Conservation (phyloP, 2,888 invertebrate species). For the Chrysolina oricalcia region DNA sequence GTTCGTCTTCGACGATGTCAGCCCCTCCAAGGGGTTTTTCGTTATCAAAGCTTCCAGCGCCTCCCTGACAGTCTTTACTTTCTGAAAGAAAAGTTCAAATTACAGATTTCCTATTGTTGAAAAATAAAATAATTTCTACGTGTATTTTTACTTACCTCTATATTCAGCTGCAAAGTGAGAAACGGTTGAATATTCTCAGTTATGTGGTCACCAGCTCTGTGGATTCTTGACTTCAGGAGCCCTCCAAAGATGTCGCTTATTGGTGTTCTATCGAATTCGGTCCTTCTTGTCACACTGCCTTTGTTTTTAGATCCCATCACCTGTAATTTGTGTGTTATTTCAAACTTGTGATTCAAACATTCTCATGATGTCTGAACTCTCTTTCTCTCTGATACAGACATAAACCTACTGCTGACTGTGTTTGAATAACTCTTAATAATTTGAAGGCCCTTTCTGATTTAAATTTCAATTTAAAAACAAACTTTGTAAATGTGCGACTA, state of each 20-base stretch:
- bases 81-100: slow-evolving; percentile 74
- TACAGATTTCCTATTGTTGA: slow-evolving; percentile 2
- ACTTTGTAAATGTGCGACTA: too few species aligned
- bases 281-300: slow-evolving; percentile 89
- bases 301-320: slow-evolving; percentile 92
- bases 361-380: too few species aligned
- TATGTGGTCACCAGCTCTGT: slow-evolving; percentile 82
- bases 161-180: slow-evolving; percentile 95
- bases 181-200: slow-evolving; percentile 97
- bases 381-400: too few species aligned
- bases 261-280: slow-evolving; percentile 88
- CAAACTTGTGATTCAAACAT: too few species aligned
- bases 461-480: too few species aligned
- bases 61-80: slow-evolving; percentile 87
- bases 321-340: slow-evolving; percentile 66
- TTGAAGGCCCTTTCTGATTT: too few species aligned
- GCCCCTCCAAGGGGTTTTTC: slow-evolving; percentile 90
- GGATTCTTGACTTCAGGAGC: slow-evolving; percentile 88
- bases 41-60: slow-evolving; percentile 91
- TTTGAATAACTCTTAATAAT: too few species aligned
- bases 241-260: slow-evolving; percentile 96
- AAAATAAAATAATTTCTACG: slow-evolving; percentile 31
- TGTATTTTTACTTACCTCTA: slow-evolving; percentile 79
- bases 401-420: too few species aligned
- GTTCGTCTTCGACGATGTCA: slow-evolving; percentile 86